Conservation (phyloP, 1,140 invertebrate genomes). For the Cydia splendana region DNA sequence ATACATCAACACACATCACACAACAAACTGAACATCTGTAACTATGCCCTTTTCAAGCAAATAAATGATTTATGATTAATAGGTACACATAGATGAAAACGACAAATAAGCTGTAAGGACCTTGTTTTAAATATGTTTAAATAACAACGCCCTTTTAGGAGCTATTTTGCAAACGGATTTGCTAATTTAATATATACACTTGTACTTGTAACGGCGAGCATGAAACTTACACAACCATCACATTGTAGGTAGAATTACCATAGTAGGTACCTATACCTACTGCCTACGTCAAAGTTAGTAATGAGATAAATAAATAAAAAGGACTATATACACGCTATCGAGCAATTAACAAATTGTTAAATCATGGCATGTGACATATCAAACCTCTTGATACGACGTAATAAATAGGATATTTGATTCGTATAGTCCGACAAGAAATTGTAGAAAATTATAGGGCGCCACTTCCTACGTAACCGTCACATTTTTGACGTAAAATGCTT, state of each 20-base stretch:
- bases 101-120: neutral
- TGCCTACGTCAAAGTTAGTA: constrained; percentile 13
- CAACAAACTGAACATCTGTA: no score
- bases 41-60: no score
- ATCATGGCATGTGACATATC: neutral
- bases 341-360: constrained; percentile 2
- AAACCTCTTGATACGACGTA: neutral
- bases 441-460: no score
- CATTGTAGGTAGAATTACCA: neutral
- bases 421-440: no score
- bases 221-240: constrained; percentile 10
- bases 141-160: constrained; percentile 11
- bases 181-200: neutral
- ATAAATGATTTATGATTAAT: no score
- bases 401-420: neutral
- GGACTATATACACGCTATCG: neutral
- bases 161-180: constrained; percentile 7
- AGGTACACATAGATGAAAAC: neutral
- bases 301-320: constrained; percentile 7
- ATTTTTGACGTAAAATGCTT: no score
- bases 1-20: no score
- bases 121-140: neutral
- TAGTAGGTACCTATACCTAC: neutral
- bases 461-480: no score
- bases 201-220: neutral